Conservation (phyloP, 23 tunicate genomes). For the Clavelina lepadiformis region DNA sequence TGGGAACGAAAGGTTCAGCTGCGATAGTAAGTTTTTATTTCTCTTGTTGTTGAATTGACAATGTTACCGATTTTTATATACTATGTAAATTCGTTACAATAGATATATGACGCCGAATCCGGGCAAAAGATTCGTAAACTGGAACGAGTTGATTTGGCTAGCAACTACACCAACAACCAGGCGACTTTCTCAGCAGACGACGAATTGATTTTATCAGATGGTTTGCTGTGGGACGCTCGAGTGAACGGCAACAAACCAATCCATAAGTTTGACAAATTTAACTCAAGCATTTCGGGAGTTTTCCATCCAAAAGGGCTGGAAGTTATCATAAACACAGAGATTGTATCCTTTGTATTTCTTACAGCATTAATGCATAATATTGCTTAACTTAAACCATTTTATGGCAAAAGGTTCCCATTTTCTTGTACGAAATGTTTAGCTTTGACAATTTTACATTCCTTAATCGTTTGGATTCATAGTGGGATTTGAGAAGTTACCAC, state of each 20-base stretch:
- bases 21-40: constrained; percentile 41
- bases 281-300: constrained; percentile 51
- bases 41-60: not conserved
- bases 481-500: constrained; percentile 84
- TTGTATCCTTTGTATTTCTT: constrained; percentile 45
- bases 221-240: constrained; percentile 72
- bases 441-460: not conserved
- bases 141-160: constrained; percentile 29
- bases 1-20: constrained; percentile 42
- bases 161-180: constrained; percentile 39
- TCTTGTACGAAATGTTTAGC: not conserved
- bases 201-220: constrained; percentile 52
- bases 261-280: constrained; percentile 76
- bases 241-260: constrained; percentile 40
- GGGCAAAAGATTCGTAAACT: constrained; percentile 33
- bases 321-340: constrained; percentile 80
- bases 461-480: constrained; percentile 17
- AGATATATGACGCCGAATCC: constrained; percentile 60
- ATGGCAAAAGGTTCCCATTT: not conserved
- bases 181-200: constrained; percentile 78
- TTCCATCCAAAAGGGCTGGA: constrained; percentile 75
- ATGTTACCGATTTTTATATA: not conserved
- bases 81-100: not conserved
- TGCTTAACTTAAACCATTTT: not conserved
- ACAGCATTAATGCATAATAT: not conserved